Conservation (phyloP, 2,888 invertebrate genomes). For the Eudiplozoon nipponicum region DNA sequence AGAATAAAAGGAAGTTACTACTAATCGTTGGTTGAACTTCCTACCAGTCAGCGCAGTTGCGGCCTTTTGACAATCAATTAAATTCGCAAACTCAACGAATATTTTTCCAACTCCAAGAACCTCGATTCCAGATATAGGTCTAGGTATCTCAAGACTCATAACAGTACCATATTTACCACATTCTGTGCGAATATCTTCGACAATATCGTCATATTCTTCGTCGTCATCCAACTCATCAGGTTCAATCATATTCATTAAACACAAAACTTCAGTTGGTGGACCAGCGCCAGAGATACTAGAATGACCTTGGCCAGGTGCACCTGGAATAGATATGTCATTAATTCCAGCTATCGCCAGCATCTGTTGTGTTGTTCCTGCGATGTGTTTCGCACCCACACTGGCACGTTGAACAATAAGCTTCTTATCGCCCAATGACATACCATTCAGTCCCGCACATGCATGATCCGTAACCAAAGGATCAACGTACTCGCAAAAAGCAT, state of each 20-base stretch:
- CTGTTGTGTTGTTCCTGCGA: too few relatives aligned
- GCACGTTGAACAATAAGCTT: conserved; percentile 85
- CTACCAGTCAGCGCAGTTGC: conserved; percentile 82
- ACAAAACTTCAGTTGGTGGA: conserved; percentile 49
- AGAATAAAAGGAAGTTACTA: conserved; percentile 88
- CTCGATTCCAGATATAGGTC: conserved; percentile 76
- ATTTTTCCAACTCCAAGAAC: conserved; percentile 94
- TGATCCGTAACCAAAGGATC: conserved; percentile 85
- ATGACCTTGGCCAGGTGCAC: neutral
- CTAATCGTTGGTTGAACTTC: conserved; percentile 83
- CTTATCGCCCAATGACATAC: conserved; percentile 93
- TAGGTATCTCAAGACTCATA: conserved; percentile 74
- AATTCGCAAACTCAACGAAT: conserved; percentile 80
- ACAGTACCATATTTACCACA: conserved; percentile 78
- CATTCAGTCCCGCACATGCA: conserved; percentile 89
- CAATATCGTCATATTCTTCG: conserved; percentile 89
- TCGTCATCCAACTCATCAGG: conserved; percentile 78
- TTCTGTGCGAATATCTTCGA: conserved; percentile 87
- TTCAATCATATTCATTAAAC: conserved; percentile 78
- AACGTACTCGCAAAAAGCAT: conserved; percentile 96
- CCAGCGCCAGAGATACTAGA: conserved; percentile 33
- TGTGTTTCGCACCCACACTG: conserved; percentile 78
- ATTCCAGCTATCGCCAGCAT: neutral
- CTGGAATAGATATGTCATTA: conserved; percentile 3
- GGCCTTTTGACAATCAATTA: conserved; percentile 79